These are phyloP conservation scores for Neomorphus geoffroyi DNA, from an alignment of 2,797 vertebrate species.

Conservation along the genomic window DNA sequence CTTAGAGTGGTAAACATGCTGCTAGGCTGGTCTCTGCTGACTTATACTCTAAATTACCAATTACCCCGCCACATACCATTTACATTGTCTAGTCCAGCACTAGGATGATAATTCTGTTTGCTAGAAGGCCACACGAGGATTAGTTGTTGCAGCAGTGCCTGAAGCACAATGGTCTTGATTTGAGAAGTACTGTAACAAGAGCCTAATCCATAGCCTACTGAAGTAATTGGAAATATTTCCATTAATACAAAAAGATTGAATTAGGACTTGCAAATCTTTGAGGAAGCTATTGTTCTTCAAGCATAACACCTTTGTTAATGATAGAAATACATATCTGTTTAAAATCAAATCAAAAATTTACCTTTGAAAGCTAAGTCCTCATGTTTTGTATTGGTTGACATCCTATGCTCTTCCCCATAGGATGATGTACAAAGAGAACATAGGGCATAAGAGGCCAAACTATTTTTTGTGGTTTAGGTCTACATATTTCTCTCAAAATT, in stretches of 20 bases:
- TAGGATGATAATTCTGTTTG: background rate
- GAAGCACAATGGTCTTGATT: background rate
- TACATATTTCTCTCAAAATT: background rate
- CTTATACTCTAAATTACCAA: background rate
- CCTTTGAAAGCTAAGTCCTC: background rate
- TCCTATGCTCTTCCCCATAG: background rate
- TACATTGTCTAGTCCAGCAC: background rate
- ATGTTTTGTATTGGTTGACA: background rate
- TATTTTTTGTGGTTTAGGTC: background rate
- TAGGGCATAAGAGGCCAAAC: background rate
- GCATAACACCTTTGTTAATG: background rate
- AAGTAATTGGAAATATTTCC: background rate
- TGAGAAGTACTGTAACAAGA: background rate
- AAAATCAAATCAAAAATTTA: background rate
- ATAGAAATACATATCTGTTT: background rate
- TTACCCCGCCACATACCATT: background rate
- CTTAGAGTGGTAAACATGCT: background rate
- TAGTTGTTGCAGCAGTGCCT: background rate
- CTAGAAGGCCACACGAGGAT: background rate
- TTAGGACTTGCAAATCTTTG: background rate
- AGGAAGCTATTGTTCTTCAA: background rate
- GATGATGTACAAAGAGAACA: background rate
- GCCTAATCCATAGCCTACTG: background rate
- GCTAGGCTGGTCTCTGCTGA: background rate
- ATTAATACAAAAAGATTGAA: background rate